Conservation (phyloP, 2,888 invertebrate species). For the Apodemia hepburni region DNA sequence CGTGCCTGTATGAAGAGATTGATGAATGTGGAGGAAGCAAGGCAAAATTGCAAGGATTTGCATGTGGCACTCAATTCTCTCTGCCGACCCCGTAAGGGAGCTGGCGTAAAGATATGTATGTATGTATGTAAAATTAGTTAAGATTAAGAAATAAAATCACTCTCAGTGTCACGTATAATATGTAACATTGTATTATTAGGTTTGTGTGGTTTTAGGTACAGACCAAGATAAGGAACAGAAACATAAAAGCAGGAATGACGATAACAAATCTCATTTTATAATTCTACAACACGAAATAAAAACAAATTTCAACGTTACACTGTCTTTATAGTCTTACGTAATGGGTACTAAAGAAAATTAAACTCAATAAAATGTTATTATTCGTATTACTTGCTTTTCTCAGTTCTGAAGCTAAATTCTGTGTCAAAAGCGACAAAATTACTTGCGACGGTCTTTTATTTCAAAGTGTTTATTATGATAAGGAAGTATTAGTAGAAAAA, state of each 20-base stretch:
- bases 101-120: no score
- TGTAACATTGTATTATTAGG: not conserved
- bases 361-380: constrained; percentile 36
- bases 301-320: constrained; percentile 25
- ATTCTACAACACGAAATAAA: constrained; percentile 31
- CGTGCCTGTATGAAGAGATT: no score
- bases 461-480: constrained; percentile 54
- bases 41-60: no score
- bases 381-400: constrained; percentile 28
- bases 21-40: no score
- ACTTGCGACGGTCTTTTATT: constrained; percentile 57
- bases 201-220: not conserved
- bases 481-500: constrained; percentile 42
- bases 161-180: not conserved
- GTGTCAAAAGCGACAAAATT: constrained; percentile 31
- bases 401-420: constrained; percentile 19
- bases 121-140: no score
- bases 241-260: constrained; percentile 24
- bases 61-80: no score
- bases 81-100: no score
- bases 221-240: constrained; percentile 13
- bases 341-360: constrained; percentile 35
- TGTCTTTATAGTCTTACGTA: constrained; percentile 20
- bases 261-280: constrained; percentile 29
- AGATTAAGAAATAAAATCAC: no score